Evolutionary conservation across 2,113 vertebrate species (phyloP).

Genomic region (Machaerirhynchus nigripectus): DNA sequence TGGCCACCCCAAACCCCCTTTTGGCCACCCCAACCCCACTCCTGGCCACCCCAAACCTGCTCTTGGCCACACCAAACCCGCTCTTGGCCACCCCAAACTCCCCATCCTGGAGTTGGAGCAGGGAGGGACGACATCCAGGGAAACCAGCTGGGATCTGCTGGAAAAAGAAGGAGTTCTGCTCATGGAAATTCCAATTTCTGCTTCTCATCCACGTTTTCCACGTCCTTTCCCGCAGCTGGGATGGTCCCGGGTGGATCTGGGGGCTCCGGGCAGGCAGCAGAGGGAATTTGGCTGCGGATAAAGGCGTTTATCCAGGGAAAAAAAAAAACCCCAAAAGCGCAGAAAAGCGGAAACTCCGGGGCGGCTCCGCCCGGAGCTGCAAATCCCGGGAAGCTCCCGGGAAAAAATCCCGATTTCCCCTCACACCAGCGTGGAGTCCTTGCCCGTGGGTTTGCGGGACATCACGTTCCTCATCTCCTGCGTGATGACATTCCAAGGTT

Average conservation of each 20-base stretch:
- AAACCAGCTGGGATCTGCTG: not conserved
- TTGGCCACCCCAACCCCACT: not conserved
- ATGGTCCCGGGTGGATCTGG: rapidly evolving
- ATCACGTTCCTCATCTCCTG: slow-evolving; percentile 82
- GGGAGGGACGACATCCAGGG: not conserved
- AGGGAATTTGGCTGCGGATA: not conserved
- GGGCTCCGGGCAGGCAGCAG: rapidly evolving
- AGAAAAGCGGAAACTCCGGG: not conserved
- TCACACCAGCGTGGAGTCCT: slow-evolving; percentile 91
- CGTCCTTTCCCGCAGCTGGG: rapidly evolving
- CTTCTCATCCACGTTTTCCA: rapidly evolving
- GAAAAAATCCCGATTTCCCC: rapidly evolving
- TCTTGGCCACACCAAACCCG: not conserved
- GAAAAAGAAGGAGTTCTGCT: not conserved
- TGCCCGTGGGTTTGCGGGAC: slow-evolving; percentile 73
- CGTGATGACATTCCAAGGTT: slow-evolving; percentile 81
- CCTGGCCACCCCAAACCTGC: not conserved
- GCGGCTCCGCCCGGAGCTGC: not conserved
- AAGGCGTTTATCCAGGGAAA: rapidly evolving
- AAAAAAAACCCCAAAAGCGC: not conserved
- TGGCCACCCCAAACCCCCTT: not conserved
- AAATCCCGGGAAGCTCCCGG: not conserved
- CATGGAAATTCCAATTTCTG: rapidly evolving
- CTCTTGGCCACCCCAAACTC: not conserved
- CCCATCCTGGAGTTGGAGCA: not conserved